phyloP scores from a whole-genome alignment of 2,797 vertebrate species.

The Poliocrania exsul region DNA sequence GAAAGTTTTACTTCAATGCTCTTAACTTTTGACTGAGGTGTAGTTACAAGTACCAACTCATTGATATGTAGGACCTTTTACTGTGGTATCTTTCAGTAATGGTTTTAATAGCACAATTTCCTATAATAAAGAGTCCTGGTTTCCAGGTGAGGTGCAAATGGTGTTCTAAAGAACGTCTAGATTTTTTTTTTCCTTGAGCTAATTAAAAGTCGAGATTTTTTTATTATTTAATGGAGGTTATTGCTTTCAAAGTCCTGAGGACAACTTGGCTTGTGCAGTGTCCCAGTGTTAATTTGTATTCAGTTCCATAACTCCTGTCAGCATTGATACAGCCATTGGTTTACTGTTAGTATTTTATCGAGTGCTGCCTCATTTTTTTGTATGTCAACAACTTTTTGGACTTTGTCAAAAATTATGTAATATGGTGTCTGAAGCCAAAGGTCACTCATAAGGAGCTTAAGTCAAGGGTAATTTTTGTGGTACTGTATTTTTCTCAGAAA shows the following conservation, averaged over 20 bases:
- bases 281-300: neutral
- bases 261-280: neutral
- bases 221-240: neutral
- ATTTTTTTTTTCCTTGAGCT: neutral
- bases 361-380: neutral
- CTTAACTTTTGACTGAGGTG: neutral
- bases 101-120: neutral
- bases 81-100: neutral
- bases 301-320: rapidly evolving
- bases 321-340: neutral
- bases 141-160: neutral
- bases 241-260: neutral
- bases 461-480: neutral
- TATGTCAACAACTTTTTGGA: neutral
- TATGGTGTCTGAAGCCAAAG: neutral
- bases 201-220: neutral
- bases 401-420: neutral
- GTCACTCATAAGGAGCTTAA: neutral
- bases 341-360: neutral
- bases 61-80: neutral
- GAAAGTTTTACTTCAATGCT: neutral
- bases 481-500: neutral
- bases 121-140: neutral
- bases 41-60: neutral
- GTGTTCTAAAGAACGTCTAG: neutral